A percentile compares a stretch with the other conserved stretches of the same genome.
Conservation (phyloP, 2,113 vertebrate species). For the Alexandromys fortis region DNA sequence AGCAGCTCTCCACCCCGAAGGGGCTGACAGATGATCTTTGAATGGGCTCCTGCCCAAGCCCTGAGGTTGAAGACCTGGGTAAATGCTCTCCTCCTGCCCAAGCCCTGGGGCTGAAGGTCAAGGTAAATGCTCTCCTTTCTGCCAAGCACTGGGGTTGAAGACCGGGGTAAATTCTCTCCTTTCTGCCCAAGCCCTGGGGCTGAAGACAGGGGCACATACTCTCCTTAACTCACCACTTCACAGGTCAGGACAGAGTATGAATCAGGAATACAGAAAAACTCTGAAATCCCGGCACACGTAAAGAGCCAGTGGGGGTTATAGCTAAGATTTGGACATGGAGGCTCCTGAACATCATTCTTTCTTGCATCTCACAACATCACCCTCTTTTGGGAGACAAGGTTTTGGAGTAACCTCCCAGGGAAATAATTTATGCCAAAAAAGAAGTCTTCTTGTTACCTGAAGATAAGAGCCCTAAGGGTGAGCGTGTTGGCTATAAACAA, state of each 20-base stretch:
- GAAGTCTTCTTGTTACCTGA: not conserved
- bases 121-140: not conserved
- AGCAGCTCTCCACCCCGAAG: constrained; percentile 36
- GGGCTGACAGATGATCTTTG: not conserved
- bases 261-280: not conserved
- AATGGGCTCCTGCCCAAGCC: constrained; percentile 5
- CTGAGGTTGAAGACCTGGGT: not conserved
- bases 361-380: accelerated
- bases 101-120: not conserved
- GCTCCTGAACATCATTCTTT: not conserved
- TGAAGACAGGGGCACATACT: not conserved
- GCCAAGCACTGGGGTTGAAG: not conserved
- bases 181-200: not conserved
- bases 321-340: not conserved
- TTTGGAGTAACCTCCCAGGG: not conserved
- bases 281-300: not conserved
- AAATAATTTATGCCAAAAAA: not conserved
- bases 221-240: not conserved
- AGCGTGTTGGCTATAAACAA: not conserved
- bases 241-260: not conserved
- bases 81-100: not conserved
- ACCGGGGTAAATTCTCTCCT: not conserved
- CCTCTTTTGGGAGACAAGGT: not conserved
- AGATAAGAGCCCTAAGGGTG: not conserved
- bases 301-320: not conserved